Evolutionary conservation across 1,140 invertebrate species (phyloP).

Genomic region (Galleria mellonella): DNA sequence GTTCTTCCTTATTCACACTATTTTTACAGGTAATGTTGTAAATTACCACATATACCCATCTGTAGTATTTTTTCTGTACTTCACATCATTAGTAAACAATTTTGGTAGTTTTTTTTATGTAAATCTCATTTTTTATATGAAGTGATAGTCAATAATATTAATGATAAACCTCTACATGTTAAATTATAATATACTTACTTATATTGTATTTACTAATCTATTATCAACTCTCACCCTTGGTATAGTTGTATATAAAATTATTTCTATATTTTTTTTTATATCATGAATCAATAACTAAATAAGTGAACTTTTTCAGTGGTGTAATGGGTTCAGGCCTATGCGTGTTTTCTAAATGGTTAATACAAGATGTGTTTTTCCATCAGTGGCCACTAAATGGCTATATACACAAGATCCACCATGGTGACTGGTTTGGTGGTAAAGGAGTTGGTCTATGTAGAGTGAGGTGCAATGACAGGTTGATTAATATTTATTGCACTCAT

Average conservation of each 20-base stretch:
- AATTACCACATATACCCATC: no score
- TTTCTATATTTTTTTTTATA: no score
- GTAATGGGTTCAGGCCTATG: conserved; percentile 94
- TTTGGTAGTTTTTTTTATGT: no score
- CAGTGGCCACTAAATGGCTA: conserved; percentile 97
- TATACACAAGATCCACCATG: conserved; percentile 96
- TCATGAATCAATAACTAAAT: background rate
- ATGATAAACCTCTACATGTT: no score
- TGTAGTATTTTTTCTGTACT: no score
- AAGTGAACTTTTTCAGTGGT: conserved; percentile 79
- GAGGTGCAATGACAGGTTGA: conserved; percentile 77
- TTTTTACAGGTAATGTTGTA: conserved; percentile 89
- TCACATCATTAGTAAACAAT: no score
- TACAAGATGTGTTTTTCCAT: conserved; percentile 92
- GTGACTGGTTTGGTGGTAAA: conserved; percentile 99
- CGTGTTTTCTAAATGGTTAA: conserved; percentile 91
- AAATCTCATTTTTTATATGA: no score
- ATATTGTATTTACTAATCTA: no score
- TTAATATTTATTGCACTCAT: conserved; percentile 95
- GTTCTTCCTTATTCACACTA: conserved; percentile 92
- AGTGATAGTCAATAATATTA: no score
- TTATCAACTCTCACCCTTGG: no score
- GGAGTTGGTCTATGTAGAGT: conserved; percentile 93
- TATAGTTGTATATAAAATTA: no score
- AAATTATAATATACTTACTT: no score